These are phyloP conservation scores for Leucophenga varia DNA, from an alignment of 1,140 invertebrate species.

Conservation along the genomic window DNA sequence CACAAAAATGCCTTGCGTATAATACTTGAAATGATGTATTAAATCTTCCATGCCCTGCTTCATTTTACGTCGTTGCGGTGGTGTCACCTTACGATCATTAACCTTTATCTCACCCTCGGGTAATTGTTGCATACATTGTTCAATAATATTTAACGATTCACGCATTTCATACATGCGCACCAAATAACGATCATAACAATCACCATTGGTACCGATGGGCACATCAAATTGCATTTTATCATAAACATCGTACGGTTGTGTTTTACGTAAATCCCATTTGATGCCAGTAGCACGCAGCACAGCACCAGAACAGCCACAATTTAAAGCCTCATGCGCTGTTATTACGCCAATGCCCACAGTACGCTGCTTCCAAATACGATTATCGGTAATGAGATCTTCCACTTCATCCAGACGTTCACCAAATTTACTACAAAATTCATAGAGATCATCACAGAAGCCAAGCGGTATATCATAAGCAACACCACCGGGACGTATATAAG, in stretches of 20 bases:
- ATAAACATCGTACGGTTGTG: constrained; percentile 84
- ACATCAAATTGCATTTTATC: constrained; percentile 84
- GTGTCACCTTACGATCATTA: constrained; percentile 81
- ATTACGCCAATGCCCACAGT: constrained; percentile 78
- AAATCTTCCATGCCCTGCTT: constrained; percentile 86
- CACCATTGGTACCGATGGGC: constrained; percentile 78
- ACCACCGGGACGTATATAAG: constrained; percentile 82
- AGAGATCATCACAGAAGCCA: constrained; percentile 82
- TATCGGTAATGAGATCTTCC: constrained; percentile 79
- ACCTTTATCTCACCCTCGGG: constrained; percentile 78
- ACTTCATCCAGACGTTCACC: constrained; percentile 79
- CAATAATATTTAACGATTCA: constrained; percentile 72
- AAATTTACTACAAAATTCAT: constrained; percentile 73
- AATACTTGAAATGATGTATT: constrained; percentile 88
- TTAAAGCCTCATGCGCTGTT: constrained; percentile 77
- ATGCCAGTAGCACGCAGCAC: constrained; percentile 81
- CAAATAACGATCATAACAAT: constrained; percentile 75
- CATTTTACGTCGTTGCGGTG: constrained; percentile 79
- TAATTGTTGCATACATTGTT: constrained; percentile 84
- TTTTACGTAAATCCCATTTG: constrained; percentile 86
- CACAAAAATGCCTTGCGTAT: constrained; percentile 76
- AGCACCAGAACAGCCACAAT: constrained; percentile 78
- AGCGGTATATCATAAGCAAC: constrained; percentile 77
- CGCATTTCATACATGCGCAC: constrained; percentile 77
- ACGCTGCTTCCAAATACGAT: constrained; percentile 78